Conservation (phyloP, 2,888 invertebrate genomes). For the Apodemia duryi region DNA sequence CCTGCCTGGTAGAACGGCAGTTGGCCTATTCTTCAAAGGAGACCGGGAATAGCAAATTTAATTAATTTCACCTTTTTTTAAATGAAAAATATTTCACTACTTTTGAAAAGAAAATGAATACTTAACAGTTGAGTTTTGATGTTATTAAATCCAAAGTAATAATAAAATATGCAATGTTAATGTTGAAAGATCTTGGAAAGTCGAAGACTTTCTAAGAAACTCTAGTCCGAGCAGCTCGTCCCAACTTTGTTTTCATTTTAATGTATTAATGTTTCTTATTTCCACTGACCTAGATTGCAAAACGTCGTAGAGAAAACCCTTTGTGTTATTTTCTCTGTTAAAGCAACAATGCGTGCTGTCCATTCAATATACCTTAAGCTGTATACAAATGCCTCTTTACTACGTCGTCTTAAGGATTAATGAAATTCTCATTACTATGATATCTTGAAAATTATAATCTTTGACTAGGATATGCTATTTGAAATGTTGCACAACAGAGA, state of each 20-base stretch:
- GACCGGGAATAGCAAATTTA: too few species aligned
- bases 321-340: background rate
- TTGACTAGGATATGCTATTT: too few species aligned
- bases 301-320: slow-evolving; percentile 7
- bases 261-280: slow-evolving; percentile 8
- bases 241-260: slow-evolving; percentile 3
- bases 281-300: slow-evolving; percentile 2
- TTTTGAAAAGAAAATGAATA: too few species aligned
- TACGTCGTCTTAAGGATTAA: background rate
- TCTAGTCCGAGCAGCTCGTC: background rate
- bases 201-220: slow-evolving; percentile 1
- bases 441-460: background rate
- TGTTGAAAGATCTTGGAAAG: background rate
- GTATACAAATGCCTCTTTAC: background rate
- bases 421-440: background rate
- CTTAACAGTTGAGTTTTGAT: background rate
- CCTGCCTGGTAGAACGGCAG: too few species aligned
- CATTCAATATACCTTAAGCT: background rate
- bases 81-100: too few species aligned
- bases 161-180: background rate
- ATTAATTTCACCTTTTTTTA: too few species aligned
- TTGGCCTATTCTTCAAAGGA: too few species aligned
- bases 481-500: too few species aligned
- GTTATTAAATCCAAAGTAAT: background rate
- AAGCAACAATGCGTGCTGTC: background rate